Base-by-base conservation (phyloP, 2,113 vertebrate species). In the Pristiophorus japonicus region DNA sequence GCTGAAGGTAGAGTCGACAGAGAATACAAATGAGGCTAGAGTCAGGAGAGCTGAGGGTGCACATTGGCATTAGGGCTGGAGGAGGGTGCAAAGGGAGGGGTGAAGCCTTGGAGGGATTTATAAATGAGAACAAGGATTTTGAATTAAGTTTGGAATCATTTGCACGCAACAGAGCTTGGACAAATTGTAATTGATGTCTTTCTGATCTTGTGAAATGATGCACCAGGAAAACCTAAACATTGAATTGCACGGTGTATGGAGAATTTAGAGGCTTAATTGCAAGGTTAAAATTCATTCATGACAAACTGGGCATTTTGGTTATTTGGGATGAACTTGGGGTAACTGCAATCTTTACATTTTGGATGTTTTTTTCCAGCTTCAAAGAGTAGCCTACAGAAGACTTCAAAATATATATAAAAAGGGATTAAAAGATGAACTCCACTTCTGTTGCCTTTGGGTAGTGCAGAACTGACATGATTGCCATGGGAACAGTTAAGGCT, bases 401-500 rank as follows among this genome's bases (percentile, higher is more conserved):
- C 34, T 38, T 62, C 84, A 87, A 51, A 88, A 88, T 51, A 55
- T 88, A 63, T 38, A 2, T 51, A n/a, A 38, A 92, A 8, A 55
- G 30, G 51, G 88, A 92, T 92, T 65, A 92, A 63, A 90, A 90
- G 30, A 59, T 55, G 30, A 18, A 63, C 16, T 88, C 88, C 34
- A 63, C 55, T 38, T 92, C 14, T 63, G 59, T 63, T 20, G 59
- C 59, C 85, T 92, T 92, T 63, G 14, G 88, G 59, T 92, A 38
- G 2, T 63, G 59, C 88, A 92, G 59, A 63, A 18, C 88, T 92
- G 65, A 94, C 45, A 70, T 94, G 65, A 94, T 94, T 70, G 93
- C 93, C 93, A 94, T 94, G 93, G 93, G 93, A 94, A 94, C 93
- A 47, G 65, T 94, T 67, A 27, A 70, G 12, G 12, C 93, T 94